Conservation (phyloP, 2,888 invertebrate genomes). For the Hybos culiciformis region DNA sequence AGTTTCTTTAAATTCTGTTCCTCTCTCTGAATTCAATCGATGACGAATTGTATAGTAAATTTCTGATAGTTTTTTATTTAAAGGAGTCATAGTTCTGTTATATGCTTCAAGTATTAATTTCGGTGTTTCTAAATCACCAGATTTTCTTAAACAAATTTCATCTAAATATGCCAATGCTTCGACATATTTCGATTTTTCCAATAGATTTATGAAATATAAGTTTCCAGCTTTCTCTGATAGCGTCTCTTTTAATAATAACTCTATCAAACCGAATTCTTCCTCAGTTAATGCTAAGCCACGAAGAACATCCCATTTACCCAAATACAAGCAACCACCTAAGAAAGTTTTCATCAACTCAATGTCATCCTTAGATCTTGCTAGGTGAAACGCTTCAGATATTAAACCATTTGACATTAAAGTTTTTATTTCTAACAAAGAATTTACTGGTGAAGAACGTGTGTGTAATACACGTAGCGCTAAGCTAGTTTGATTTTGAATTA, state of each 20-base stretch:
- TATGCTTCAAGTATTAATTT: slow-evolving; percentile 28
- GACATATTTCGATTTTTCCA: slow-evolving; percentile 31
- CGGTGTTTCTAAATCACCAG: slow-evolving; percentile 22
- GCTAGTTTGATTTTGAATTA: slow-evolving; percentile 21
- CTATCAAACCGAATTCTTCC: slow-evolving; percentile 26
- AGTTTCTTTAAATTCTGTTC: slow-evolving; percentile 13
- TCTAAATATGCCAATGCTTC: slow-evolving; percentile 32
- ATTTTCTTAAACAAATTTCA: slow-evolving; percentile 12
- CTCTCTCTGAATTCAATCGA: slow-evolving; percentile 18
- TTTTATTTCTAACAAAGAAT: slow-evolving; percentile 22
- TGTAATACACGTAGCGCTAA: slow-evolving; percentile 26
- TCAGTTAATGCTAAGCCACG: slow-evolving; percentile 27
- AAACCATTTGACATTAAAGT: slow-evolving; percentile 29
- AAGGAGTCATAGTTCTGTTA: slow-evolving; percentile 30
- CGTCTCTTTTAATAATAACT: slow-evolving; percentile 23
- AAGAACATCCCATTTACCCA: slow-evolving; percentile 24
- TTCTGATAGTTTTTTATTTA: slow-evolving; percentile 26
- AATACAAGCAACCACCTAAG: slow-evolving; percentile 24
- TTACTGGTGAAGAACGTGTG: slow-evolving; percentile 22
- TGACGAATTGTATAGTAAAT: slow-evolving; percentile 27
- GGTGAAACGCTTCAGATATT: slow-evolving; percentile 30
- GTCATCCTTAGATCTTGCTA: slow-evolving; percentile 26
- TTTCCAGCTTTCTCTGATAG: slow-evolving; percentile 24
- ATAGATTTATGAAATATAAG: slow-evolving; percentile 28
- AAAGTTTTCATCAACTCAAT: slow-evolving; percentile 25